Percentiles rank a stretch among this genome's conserved stretches.
phyloP scores from a whole-genome alignment of 1,140 invertebrate genomes.

The Drosophila biarmipes region DNA sequence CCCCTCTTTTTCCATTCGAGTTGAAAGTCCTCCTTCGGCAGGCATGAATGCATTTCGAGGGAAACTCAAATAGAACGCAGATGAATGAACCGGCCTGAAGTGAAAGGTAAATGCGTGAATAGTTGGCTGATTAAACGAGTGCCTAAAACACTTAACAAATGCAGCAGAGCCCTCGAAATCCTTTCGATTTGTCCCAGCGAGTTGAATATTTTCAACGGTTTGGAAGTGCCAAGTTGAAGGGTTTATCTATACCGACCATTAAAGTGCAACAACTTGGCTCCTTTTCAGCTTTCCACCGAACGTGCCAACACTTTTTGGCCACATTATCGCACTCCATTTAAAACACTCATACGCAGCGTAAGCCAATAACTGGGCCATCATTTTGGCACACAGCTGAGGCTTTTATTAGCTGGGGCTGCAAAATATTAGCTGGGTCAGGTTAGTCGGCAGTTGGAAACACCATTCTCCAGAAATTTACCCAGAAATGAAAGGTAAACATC shows the following conservation, averaged over 20 bases:
- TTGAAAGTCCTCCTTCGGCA: slow-evolving; percentile 24
- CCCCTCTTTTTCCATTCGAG: background rate
- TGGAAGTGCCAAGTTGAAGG: background rate
- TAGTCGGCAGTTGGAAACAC: slow-evolving; percentile 1
- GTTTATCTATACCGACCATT: background rate
- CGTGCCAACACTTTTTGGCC: slow-evolving; percentile 4
- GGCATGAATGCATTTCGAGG: slow-evolving; percentile 56
- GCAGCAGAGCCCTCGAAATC: background rate
- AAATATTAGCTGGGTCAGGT: background rate
- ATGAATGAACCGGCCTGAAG: slow-evolving; percentile 47
- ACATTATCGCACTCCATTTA: background rate
- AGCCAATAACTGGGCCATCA: background rate
- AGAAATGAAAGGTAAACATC: slow-evolving; percentile 21
- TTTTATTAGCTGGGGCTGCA: slow-evolving; percentile 6
- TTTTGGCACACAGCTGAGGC: slow-evolving; percentile 13
- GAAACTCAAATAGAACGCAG: slow-evolving; percentile 46
- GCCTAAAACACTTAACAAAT: slow-evolving; percentile 34
- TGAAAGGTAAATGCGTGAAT: slow-evolving; percentile 62
- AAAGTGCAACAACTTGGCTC: background rate
- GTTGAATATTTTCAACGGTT: background rate
- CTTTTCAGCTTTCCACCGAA: background rate
- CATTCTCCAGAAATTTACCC: slow-evolving; percentile 11
- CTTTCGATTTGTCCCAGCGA: slow-evolving; percentile 13
- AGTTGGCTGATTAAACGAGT: slow-evolving; percentile 56
- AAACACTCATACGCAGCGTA: slow-evolving; percentile 29